Base-by-base conservation (phyloP, 2,888 invertebrate genomes). In the Hofmannophila pseudospretella region DNA sequence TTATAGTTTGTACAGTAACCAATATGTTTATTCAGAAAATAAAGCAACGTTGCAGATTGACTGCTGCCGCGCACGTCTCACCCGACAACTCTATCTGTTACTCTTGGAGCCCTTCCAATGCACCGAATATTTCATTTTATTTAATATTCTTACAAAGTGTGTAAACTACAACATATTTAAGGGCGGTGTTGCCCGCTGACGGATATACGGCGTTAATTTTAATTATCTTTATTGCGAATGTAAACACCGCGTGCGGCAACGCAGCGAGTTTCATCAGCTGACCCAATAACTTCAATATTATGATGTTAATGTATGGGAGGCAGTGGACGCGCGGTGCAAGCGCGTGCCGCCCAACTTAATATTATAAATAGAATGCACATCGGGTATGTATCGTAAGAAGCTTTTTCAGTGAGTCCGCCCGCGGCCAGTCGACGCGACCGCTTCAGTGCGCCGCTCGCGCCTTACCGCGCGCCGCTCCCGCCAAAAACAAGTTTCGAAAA, bases 321-420 rank as follows among this genome's bases (percentile, higher is more conserved):
- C 51, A 47, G 47, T 52, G 53, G 53, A 43, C 49, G 67, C 64
- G 67, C 56, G 61, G 49, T 76, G 78, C 78, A 78, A 72, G 75
- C 76, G 67, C 67, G 71, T 65, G 73, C 67, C 66, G 66, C 59
- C 67, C 76, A 81, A 82, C 77, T 82, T 81, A 81, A 71, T 54
- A 67, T 78, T 84, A 82, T 78, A 80, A 85, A 85, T 85, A 85
- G 84, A 74, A 65, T 80, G 80, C 79, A 82, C 79, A 77, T 75
- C 73, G 62, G 67, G 70, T 74, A 73, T 76, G 78, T 72, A 67
- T 76, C 71, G 78, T 68, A 78, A 76, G 79, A 68, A 79, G 79
- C 76, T 79, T 80, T 77, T 73, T 69, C 69, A 69, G 78, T 57
- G 67, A 54, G 66, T 60, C 65, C 66, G 67, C 65, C 61, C 79